Base-by-base conservation (phyloP, 2,113 vertebrate genomes). In the Pangasianodon hypophthalmus region DNA sequence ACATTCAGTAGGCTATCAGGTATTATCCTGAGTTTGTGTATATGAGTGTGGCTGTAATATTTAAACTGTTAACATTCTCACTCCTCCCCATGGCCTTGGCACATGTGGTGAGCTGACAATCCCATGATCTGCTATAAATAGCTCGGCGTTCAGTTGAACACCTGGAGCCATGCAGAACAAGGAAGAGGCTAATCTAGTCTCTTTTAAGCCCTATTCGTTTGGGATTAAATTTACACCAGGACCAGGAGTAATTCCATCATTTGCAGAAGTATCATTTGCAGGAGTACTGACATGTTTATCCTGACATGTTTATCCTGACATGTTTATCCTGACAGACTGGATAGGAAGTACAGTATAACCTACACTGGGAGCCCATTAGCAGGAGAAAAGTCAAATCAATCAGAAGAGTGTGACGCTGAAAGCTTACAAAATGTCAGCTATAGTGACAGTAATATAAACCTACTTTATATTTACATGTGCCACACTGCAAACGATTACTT, bases 101-200 rank as follows among this genome's bases (percentile, higher is more conserved):
- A 81, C 84, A 62, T 81, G 26, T 44, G 32, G 71, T 84, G 71
- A 64, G 41, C 37, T 50, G 24, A 11, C 32, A 46, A 56, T 60
- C n/a, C 56, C 29, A 50, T 14, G 1, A 44, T 26, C 86, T 67
- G 79, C 64, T 90, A 67, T 90, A 86, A 89, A 91, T 91, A 93
- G 84, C 77, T 24, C n/a, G 26, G 21, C 5, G 37, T 81, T 67
- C 64, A 86, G 21, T 32, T 73, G 54, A 91, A 91, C 83, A 91
- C 86, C 71, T 84, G 62, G 60, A 89, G 26, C 37, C 54, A 41
- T 32, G 50, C 32, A 50, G 44, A 50, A 32, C 29, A 48, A 82
- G 60, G 54, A 21, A 37, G 48, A 18, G 82, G 85, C 62, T 86
- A 82, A 91, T 86, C 80, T 46, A 87, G 83, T 88, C 84, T 90